Conservation (phyloP, 2,113 vertebrate genomes). For the Thinocorus orbignyianus region DNA sequence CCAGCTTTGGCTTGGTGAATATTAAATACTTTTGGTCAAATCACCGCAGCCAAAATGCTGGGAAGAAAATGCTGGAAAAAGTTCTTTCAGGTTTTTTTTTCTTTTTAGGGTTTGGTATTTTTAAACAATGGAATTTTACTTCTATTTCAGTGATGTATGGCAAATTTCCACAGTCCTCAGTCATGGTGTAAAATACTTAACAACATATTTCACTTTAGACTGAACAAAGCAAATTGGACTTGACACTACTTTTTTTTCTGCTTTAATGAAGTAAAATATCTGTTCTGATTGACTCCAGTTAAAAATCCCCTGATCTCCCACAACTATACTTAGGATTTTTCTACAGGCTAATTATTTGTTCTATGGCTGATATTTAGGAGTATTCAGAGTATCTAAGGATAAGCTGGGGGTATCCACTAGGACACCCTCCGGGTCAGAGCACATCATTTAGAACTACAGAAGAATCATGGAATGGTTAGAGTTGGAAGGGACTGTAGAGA, state of each 20-base stretch:
- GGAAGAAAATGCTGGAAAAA: background rate
- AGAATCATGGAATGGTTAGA: too few species aligned
- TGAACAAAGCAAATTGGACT: background rate
- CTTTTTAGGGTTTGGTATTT: background rate
- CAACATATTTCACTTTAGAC: background rate
- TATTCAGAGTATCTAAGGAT: background rate
- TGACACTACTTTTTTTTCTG: background rate
- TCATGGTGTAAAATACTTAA: background rate
- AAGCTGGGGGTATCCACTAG: background rate
- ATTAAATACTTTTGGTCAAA: background rate
- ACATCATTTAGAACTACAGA: background rate
- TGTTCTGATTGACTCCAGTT: background rate
- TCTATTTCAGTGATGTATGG: background rate
- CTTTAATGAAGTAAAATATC: background rate
- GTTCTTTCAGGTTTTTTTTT: accelerated
- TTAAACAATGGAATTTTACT: background rate
- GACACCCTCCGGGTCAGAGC: background rate
- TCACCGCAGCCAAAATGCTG: background rate
- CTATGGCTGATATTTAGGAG: background rate
- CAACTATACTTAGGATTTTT: background rate
- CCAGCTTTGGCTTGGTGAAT: background rate
- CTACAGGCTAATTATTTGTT: background rate
- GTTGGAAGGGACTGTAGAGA: too few species aligned
- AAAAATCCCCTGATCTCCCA: background rate
- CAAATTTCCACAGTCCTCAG: background rate